Percentiles rank a stretch among this genome's conserved stretches.
Conservation (phyloP, 2,888 invertebrate genomes). For the Rotaria macrura region DNA sequence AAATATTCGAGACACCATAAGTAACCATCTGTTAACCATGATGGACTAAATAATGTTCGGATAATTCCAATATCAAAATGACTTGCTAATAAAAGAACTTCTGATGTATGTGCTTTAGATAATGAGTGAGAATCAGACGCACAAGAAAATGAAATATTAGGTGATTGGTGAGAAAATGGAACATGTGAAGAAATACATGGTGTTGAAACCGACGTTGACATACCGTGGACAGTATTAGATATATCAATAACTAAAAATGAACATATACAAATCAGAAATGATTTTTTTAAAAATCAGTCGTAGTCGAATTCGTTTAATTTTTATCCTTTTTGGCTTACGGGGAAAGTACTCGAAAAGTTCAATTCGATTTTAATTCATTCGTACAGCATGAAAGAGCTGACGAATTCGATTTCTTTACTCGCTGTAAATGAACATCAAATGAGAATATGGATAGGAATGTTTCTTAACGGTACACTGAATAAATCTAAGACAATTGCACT, state of each 20-base stretch:
- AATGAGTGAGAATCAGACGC: too few species aligned
- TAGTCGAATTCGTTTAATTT: too few species aligned
- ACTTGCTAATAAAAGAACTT: slow-evolving; percentile 23
- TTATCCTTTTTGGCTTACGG: too few species aligned
- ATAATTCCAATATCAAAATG: slow-evolving; percentile 81
- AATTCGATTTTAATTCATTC: too few species aligned
- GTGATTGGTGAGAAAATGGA: background rate
- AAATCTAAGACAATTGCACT: too few species aligned
- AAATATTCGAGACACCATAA: slow-evolving; percentile 33
- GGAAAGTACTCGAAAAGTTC: too few species aligned
- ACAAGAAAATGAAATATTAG: background rate
- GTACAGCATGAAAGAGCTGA: too few species aligned
- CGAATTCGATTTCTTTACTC: too few species aligned
- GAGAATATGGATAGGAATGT: too few species aligned
- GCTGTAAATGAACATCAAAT: too few species aligned
- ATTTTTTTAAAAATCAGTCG: too few species aligned
- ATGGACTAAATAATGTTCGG: slow-evolving; percentile 81
- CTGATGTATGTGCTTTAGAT: background rate
- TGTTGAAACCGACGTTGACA: background rate
- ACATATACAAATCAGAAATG: background rate
- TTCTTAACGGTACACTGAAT: too few species aligned
- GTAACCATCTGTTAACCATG: slow-evolving; percentile 89
- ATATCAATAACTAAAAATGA: background rate
- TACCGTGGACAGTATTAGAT: background rate
- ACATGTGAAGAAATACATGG: background rate